Evolutionary conservation across 2,797 vertebrate genomes (phyloP).

Genomic region (Squalus acanthias): DNA sequence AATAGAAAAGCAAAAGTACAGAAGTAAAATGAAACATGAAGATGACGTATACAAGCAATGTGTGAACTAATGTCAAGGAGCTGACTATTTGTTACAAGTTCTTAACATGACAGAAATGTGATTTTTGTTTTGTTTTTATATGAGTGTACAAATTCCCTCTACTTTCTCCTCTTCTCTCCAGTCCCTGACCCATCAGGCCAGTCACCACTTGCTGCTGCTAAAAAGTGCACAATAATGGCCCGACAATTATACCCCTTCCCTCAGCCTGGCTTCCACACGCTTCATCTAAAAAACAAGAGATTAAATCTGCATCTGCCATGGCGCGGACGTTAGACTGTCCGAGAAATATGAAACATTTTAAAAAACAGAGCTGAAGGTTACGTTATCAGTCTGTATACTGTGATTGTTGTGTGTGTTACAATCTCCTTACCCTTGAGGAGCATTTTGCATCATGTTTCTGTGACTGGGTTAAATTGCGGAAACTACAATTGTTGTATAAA

Average conservation of each 20-base stretch:
- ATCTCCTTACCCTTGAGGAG: background rate
- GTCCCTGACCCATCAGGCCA: background rate
- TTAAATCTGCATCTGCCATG: background rate
- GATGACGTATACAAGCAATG: background rate
- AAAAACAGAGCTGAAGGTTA: background rate
- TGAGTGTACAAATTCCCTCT: no score
- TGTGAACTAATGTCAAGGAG: background rate
- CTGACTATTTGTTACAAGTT: background rate
- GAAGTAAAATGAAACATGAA: constrained; percentile 13
- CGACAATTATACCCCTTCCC: background rate
- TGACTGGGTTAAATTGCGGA: background rate
- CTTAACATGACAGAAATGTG: background rate
- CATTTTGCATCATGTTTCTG: background rate
- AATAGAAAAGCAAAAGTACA: constrained; percentile 7
- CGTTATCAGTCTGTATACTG: background rate
- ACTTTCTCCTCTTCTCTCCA: background rate
- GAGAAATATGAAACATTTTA: background rate
- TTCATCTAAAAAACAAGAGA: background rate
- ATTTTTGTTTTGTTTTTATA: background rate
- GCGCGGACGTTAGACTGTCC: background rate
- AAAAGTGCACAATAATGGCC: background rate
- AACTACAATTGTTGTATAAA: background rate
- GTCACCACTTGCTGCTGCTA: background rate
- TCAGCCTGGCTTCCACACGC: background rate
- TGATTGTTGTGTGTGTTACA: background rate